Conservation (phyloP, 2,113 vertebrate species). For the Phyllostomus hastatus region DNA sequence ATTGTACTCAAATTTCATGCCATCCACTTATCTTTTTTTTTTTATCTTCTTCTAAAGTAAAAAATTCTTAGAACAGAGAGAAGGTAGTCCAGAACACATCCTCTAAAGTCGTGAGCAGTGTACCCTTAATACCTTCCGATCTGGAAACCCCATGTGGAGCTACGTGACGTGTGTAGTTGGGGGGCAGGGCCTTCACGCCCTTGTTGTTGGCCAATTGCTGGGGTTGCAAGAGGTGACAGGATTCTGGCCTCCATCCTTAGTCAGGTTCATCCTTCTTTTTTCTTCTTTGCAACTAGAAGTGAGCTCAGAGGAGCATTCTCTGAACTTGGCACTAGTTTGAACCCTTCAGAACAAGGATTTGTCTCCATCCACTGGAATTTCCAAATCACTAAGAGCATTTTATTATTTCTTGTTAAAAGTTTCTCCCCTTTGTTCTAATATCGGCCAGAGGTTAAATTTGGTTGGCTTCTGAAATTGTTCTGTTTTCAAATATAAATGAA, state of each 20-base stretch:
- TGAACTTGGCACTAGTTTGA: not conserved
- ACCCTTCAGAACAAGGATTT: not conserved
- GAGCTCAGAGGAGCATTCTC: not conserved
- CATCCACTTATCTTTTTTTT: not conserved
- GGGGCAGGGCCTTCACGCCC: not conserved
- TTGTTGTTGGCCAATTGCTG: not conserved
- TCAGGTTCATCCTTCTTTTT: not conserved
- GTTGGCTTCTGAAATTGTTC: slow-evolving; percentile 37
- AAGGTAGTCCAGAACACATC: not conserved
- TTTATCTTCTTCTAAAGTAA: not conserved
- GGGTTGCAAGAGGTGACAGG: not conserved
- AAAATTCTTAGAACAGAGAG: not conserved
- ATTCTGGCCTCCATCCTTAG: not conserved
- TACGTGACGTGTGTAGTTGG: fast-evolving
- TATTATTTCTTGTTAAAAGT: not conserved
- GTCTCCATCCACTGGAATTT: not conserved
- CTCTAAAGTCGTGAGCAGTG: not conserved
- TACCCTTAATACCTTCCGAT: not conserved
- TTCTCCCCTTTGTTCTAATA: not conserved
- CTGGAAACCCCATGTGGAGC: not conserved
- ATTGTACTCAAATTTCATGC: not conserved
- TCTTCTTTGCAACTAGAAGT: not conserved
- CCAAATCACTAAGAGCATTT: not conserved
- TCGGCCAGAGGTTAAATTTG: slow-evolving; percentile 33
- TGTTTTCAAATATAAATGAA: slow-evolving; percentile 64